phyloP scores from a whole-genome alignment of 2,888 invertebrate genomes.

The Orchesella flavescens region DNA sequence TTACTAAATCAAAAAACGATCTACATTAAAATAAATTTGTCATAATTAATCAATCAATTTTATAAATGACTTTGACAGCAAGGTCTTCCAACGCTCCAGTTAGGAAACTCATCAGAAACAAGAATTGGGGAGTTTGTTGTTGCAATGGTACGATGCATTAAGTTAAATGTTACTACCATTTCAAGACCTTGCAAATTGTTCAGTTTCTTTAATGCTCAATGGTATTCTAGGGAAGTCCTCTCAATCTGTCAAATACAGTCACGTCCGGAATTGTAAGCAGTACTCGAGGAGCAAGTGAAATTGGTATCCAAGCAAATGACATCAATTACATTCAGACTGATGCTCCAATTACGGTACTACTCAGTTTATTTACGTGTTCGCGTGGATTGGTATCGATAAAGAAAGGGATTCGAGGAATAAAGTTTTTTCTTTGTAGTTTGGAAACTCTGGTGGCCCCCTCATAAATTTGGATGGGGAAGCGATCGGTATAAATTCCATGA shows the following conservation, averaged over 20 bases:
- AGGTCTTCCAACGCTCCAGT: conserved; percentile 84
- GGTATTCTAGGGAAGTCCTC: conserved; percentile 84
- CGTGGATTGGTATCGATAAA: too few relatives aligned
- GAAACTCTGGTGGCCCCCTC: conserved; percentile 95
- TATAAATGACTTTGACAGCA: conserved; percentile 76
- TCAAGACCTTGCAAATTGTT: too few relatives aligned
- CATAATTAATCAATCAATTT: conserved; percentile 19
- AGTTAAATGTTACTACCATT: too few relatives aligned
- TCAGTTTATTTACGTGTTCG: too few relatives aligned
- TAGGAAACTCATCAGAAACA: conserved; percentile 85
- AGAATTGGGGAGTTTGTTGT: conserved; percentile 92
- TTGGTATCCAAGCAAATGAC: conserved; percentile 80
- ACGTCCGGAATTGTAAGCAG: conserved; percentile 92
- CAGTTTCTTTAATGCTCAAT: too few relatives aligned
- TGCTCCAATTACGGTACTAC: conserved; percentile 89
- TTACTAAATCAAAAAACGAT: too few relatives aligned
- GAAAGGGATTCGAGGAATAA: too few relatives aligned
- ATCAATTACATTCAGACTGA: conserved; percentile 96
- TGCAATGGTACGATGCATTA: conserved; percentile 79
- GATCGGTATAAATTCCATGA: conserved; percentile 94
- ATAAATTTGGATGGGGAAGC: conserved; percentile 95
- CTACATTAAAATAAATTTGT: too few relatives aligned
- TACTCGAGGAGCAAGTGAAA: conserved; percentile 78
- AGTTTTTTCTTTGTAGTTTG: conserved; percentile 79
- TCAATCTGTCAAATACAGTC: conserved; percentile 91